Conservation (phyloP, 1,140 invertebrate genomes). For the Zelostemma sp. region DNA sequence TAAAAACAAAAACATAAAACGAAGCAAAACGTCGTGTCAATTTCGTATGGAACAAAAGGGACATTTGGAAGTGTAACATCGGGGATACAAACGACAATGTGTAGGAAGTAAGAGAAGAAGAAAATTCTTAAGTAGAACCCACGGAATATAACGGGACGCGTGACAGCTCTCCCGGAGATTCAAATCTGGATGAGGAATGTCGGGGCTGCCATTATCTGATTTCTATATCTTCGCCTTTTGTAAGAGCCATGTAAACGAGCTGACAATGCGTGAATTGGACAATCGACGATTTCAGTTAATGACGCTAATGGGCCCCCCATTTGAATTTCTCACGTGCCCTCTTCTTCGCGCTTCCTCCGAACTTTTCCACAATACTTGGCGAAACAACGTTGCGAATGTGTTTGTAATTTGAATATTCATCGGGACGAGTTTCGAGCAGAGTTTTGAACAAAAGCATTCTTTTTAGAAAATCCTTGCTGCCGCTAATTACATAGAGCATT, state of each 20-base stretch:
- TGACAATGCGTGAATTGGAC: slow-evolving; percentile 30
- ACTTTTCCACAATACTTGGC: too few species aligned
- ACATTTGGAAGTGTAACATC: slow-evolving; percentile 21
- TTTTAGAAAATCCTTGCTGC: too few species aligned
- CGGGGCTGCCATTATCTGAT: slow-evolving; percentile 42
- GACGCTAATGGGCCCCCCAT: not conserved
- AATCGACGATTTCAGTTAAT: slow-evolving; percentile 5
- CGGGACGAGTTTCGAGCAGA: not conserved
- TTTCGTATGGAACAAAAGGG: too few species aligned
- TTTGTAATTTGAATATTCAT: not conserved
- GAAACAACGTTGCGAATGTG: not conserved
- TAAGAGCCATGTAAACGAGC: slow-evolving; percentile 46
- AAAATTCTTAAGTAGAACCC: slow-evolving; percentile 43
- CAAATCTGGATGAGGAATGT: slow-evolving; percentile 51
- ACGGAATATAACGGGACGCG: slow-evolving; percentile 45
- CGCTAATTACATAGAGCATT: not conserved
- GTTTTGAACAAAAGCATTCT: too few species aligned
- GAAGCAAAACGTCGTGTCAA: too few species aligned
- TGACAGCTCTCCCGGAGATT: slow-evolving; percentile 48
- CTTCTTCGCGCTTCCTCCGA: too few species aligned
- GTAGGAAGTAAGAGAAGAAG: slow-evolving; percentile 43
- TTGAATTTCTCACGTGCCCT: too few species aligned
- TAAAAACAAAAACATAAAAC: too few species aligned
- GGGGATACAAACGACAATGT: slow-evolving; percentile 33
- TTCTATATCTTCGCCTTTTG: slow-evolving; percentile 44